Evolutionary conservation across 2,797 vertebrate genomes (phyloP), one percentile per base, ranked within the genome.

Genomic region (Neosalanx taihuensis): DNA sequence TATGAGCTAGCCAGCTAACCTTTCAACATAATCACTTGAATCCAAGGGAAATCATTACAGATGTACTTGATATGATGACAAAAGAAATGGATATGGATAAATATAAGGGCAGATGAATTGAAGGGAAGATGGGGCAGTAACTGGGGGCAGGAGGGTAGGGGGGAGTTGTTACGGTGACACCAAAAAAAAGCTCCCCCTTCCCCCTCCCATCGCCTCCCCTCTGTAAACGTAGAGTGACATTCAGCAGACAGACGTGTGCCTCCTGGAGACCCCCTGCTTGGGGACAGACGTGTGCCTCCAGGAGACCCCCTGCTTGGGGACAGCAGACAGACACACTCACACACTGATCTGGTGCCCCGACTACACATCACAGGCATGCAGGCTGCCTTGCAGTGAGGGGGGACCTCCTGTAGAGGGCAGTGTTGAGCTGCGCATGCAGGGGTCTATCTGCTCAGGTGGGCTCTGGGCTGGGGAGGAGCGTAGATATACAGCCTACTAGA

Each of bases 401-500:
- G 1, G 9, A 10, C 37, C 37, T 41, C 37, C 51, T 53, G 17
- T 3, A 53, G 51, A 6, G 51, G 51, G 51, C 51, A n/a, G 17
- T 53, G 51, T 17, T 53, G 51, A 53, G 51, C 37, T 41, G 37
- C 17, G 5, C 51, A 53, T 53, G 51, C 51, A 53, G 51, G 51
- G 51, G 5, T 17, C 51, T 17, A n/a, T 53, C 51, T 17, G 18
- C 15, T 53, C 6, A 3, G 13, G 49, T 4, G 4, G 1, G 35
- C 7, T 37, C 35, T 37, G 35, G 35, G 35, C 6, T 37, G 7
- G 2, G 35, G 37, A 41, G 20, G 49, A 53, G 64, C 6, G 64
- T 46, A 66, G 64, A 51, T 67, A 5, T 67, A 53, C 46, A 26
- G 49, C 49, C 12, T 67, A 53, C 65, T 53, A 6, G 5, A 53